Conservation (phyloP, 2,888 invertebrate species). For the Troides oblongomaculatus region DNA sequence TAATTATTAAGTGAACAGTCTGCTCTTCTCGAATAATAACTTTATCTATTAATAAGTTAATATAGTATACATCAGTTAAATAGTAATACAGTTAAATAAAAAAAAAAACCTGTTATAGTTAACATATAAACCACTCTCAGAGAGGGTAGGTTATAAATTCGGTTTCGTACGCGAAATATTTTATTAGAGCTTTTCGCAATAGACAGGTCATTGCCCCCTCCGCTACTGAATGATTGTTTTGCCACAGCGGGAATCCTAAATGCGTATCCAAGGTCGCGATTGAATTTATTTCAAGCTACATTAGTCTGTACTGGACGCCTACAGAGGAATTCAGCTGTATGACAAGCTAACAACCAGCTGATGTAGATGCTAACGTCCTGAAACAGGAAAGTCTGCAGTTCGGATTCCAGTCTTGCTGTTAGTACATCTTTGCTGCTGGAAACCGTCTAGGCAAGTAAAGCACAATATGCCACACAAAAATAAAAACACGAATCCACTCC, state of each 20-base stretch:
- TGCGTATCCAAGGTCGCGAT: conserved; percentile 29
- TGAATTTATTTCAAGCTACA: conserved; percentile 14
- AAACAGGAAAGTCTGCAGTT: too few relatives aligned
- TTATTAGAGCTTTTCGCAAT: conserved; percentile 38
- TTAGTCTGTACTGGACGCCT: neutral
- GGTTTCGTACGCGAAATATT: conserved; percentile 32
- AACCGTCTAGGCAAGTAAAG: too few relatives aligned
- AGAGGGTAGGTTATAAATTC: conserved; percentile 1
- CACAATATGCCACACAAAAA: conserved; percentile 29
- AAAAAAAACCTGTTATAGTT: neutral
- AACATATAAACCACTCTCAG: conserved; percentile 11
- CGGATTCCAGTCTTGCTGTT: too few relatives aligned
- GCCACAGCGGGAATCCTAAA: conserved; percentile 31
- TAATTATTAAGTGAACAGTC: too few relatives aligned
- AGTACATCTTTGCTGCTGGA: too few relatives aligned
- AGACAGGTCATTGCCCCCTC: conserved; percentile 33
- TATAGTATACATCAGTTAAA: neutral
- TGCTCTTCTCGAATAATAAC: too few relatives aligned
- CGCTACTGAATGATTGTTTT: conserved; percentile 30
- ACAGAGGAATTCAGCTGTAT: neutral
- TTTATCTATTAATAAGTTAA: neutral
- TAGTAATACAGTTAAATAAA: neutral
- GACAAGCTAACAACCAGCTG: neutral
- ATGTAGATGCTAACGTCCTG: too few relatives aligned
- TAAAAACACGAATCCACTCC: conserved; percentile 33